Evolutionary conservation across 2,797 vertebrate genomes (phyloP).

Genomic region (Myiotriccus ornatus): DNA sequence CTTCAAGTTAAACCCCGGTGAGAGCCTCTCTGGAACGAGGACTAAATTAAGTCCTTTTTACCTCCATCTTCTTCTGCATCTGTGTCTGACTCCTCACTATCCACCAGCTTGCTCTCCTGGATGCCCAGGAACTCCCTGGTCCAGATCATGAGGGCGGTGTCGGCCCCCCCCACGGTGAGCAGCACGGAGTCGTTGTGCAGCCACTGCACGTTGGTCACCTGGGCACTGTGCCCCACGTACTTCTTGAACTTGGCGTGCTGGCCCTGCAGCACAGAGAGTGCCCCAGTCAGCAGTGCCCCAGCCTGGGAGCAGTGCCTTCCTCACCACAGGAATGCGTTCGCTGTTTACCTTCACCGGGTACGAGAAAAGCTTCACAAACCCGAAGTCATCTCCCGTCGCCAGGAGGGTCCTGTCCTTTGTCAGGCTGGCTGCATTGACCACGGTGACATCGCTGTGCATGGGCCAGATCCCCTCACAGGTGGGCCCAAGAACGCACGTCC

Average conservation of each 20-base stretch:
- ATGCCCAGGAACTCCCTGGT: conserved; percentile 86
- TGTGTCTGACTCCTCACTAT: conserved; percentile 94
- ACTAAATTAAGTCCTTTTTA: conserved; percentile 50
- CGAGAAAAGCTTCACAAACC: conserved; percentile 93
- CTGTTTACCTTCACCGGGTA: conserved; percentile 88
- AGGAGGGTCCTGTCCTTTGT: conserved; percentile 87
- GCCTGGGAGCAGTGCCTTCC: not conserved
- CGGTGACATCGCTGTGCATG: conserved; percentile 83
- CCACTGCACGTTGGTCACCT: conserved; percentile 93
- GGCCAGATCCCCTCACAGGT: conserved; percentile 95
- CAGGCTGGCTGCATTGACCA: conserved; percentile 88
- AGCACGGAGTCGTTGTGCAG: conserved; percentile 88
- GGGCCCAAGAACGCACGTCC: conserved; percentile 91
- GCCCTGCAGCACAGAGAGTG: conserved; percentile 78
- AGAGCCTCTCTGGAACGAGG: not conserved
- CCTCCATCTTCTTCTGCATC: conserved; percentile 95
- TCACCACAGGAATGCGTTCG: not conserved
- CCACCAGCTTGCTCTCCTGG: conserved; percentile 89
- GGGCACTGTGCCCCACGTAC: conserved; percentile 93
- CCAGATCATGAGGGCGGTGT: conserved; percentile 97
- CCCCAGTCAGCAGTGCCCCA: not conserved
- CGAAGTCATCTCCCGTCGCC: conserved; percentile 92
- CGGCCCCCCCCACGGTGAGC: conserved; percentile 92
- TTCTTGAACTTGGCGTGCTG: conserved; percentile 91
- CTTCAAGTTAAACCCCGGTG: not conserved